phyloP scores from a whole-genome alignment of 2,888 invertebrate genomes.

The Stenolophus ochropezus region DNA sequence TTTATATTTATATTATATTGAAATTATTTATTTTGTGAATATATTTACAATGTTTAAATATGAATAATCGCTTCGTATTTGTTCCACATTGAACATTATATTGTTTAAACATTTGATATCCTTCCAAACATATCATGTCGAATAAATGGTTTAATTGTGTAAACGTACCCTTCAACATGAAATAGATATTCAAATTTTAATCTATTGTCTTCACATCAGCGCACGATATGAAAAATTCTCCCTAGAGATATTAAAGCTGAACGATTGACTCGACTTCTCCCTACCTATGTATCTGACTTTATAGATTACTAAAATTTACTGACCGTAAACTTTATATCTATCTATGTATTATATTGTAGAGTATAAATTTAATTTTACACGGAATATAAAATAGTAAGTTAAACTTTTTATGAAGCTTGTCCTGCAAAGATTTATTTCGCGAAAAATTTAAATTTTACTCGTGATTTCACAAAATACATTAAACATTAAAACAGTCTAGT shows the following conservation, averaged over 20 bases:
- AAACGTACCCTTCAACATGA: background rate
- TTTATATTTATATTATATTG: too few species aligned
- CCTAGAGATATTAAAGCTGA: background rate
- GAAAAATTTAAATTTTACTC: background rate
- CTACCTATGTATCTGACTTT: background rate
- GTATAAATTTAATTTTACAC: conserved; percentile 17
- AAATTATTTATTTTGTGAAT: too few species aligned
- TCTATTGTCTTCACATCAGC: background rate
- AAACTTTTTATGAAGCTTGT: background rate
- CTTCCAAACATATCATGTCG: too few species aligned
- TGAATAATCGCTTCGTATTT: too few species aligned
- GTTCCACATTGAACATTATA: too few species aligned
- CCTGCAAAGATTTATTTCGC: background rate
- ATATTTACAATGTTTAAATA: too few species aligned
- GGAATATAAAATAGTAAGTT: background rate
- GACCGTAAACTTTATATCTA: background rate
- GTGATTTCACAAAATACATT: too few species aligned
- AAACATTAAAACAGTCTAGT: too few species aligned
- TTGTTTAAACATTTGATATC: too few species aligned
- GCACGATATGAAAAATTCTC: background rate
- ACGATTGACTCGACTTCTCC: background rate
- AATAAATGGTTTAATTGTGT: background rate
- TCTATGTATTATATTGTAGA: background rate
- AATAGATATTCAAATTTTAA: background rate
- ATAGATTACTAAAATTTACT: background rate